Percentiles rank a stretch among this genome's conserved stretches.
Evolutionary conservation across 2,888 invertebrate genomes (phyloP).

Genomic region (Eristalis intricaria): DNA sequence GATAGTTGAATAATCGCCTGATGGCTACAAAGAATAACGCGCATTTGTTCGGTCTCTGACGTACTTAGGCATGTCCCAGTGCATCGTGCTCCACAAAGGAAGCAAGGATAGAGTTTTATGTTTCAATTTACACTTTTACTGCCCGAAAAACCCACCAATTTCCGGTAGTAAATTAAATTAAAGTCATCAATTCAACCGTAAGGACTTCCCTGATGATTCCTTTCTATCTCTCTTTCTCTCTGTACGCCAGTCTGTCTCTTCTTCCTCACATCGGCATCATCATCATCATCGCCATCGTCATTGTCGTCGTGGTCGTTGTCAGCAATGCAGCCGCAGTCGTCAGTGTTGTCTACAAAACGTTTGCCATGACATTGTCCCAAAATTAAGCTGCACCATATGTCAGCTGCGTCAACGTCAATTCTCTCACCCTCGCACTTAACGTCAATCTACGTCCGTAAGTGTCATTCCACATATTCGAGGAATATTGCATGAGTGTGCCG

Average conservation of each 20-base stretch:
- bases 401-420: slow-evolving; percentile 69
- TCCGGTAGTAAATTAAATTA: slow-evolving; percentile 67
- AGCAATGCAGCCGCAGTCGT: neutral
- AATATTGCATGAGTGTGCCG: slow-evolving; percentile 23
- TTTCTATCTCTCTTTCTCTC: slow-evolving; percentile 30
- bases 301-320: slow-evolving; percentile 14
- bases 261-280: neutral
- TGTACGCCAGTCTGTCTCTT: neutral
- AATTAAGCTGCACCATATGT: slow-evolving; percentile 71
- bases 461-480: slow-evolving; percentile 61
- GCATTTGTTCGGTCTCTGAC: neutral
- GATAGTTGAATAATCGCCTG: neutral
- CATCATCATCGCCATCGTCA: neutral
- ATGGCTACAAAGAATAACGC: neutral
- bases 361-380: slow-evolving; percentile 64
- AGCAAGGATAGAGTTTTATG: neutral
- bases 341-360: slow-evolving; percentile 57
- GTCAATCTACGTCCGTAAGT: slow-evolving; percentile 68
- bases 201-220: neutral
- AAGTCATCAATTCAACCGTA: slow-evolving; percentile 45
- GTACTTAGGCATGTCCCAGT: neutral
- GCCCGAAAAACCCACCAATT: slow-evolving; percentile 41
- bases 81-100: neutral
- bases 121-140: neutral
- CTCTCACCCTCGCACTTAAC: slow-evolving; percentile 65